phyloP scores from a whole-genome alignment of 64 coral and sea anemone species.

The Hydrozoanthus tunicans region DNA sequence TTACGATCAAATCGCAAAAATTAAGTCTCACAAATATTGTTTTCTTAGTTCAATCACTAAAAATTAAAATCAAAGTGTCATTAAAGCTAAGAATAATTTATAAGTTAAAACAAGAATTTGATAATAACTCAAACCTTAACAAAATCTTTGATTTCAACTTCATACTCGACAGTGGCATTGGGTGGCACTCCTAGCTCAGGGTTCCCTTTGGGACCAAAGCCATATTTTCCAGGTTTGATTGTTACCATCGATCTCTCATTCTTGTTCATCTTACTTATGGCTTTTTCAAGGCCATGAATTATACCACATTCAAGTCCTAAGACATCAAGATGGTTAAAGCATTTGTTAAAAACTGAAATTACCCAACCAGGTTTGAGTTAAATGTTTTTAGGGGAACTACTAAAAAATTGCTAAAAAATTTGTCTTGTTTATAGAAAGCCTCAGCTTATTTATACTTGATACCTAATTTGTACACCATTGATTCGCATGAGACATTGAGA shows the following conservation, averaged over 20 bases:
- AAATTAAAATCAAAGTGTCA: no score
- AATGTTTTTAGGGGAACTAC: no score
- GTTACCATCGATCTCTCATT: conserved; percentile 64
- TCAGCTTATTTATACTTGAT: no score
- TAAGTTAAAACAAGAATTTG: neutral
- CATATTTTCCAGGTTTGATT: conserved; percentile 75
- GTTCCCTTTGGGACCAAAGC: conserved; percentile 60
- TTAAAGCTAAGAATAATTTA: no score
- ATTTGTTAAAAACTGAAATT: neutral
- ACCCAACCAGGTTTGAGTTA: no score
- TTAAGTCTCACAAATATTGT: no score
- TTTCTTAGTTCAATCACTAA: no score
- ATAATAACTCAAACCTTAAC: conserved; percentile 62
- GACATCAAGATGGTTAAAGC: neutral
- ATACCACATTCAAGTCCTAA: conserved; percentile 71
- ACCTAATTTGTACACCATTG: no score
- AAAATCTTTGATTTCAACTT: conserved; percentile 80
- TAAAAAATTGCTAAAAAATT: no score
- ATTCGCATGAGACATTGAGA: no score
- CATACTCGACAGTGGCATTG: conserved; percentile 23
- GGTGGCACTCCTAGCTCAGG: conserved; percentile 61
- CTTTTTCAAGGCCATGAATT: conserved; percentile 70
- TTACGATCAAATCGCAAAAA: no score
- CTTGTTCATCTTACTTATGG: conserved; percentile 75
- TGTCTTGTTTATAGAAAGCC: no score